Base-by-base conservation (phyloP, 37 sponge, comb jelly and placozoan genomes). In the Chondrilla cf. caribensis region DNA sequence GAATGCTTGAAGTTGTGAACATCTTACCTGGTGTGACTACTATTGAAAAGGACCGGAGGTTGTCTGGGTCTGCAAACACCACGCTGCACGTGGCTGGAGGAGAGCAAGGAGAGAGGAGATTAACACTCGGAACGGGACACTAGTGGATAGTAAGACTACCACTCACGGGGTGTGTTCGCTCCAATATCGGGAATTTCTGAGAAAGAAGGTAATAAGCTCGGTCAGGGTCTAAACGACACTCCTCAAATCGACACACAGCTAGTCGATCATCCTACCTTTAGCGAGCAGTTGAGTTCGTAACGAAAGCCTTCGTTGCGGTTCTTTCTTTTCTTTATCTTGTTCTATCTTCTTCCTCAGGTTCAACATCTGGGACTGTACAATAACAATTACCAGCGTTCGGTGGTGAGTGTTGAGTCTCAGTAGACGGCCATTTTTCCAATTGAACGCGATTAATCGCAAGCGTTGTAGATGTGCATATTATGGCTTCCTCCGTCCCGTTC, bases 181-280 rank as follows among this genome's bases (percentile, higher is more conserved):
- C 87, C 91, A n/a, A 91, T 54, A 22, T 91, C 91, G 35, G 78
- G 73, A 14, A 83, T 84, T 58, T 91, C 91, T 87, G 62, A 2
- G 38, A 1, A 17, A 39, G 22, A 3, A 58, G 58, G 57, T 3
- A 22, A 4, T 38, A 60, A 3, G 2, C 2, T n/a, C 31, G 33
- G 3, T 24, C 67, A 25, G 22, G 9, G 22, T 19, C 32, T 8
- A 28, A 15, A 35, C 2, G 25, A 3, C 21, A 28, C 32, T 68
- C 70, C 28, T 65, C 9, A 9, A 25, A 65, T 8, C 26, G 21
- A 25, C n/a, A n/a, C n/a, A n/a, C n/a, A n/a, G n/a, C n/a, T n/a
- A n/a, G n/a, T n/a, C n/a, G n/a, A n/a, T n/a, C n/a, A n/a, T n/a
- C 41, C 39, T 60, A 90, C 90, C 90, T 24, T 47, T 58, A 31